These are phyloP conservation scores for Loxodonta africana DNA, from an alignment of 2,113 vertebrate genomes.

Conservation along the genomic window DNA sequence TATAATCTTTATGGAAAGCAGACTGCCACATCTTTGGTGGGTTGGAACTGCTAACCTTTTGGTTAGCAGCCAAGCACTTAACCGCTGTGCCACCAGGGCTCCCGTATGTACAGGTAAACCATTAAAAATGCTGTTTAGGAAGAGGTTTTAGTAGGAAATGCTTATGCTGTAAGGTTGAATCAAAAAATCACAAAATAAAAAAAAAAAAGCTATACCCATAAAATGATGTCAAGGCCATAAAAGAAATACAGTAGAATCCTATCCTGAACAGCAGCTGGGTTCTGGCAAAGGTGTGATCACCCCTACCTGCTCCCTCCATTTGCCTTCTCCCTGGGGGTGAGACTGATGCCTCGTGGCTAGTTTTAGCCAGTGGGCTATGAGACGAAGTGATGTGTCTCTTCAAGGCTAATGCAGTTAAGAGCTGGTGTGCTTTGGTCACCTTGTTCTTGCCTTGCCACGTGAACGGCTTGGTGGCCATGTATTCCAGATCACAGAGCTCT, in stretches of 20 bases:
- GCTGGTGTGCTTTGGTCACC: fast-evolving
- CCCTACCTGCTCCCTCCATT: fast-evolving
- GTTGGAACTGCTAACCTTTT: no score
- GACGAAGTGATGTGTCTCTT: fast-evolving
- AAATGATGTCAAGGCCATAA: fast-evolving
- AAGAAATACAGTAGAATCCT: background rate
- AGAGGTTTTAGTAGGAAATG: background rate
- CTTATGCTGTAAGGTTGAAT: background rate
- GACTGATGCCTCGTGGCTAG: fast-evolving
- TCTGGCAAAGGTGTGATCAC: fast-evolving
- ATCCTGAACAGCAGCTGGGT: background rate
- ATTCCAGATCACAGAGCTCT: fast-evolving
- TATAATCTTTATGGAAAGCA: no score
- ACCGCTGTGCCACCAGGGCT: no score
- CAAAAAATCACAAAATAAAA: background rate
- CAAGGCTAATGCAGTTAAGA: fast-evolving
- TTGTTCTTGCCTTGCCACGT: fast-evolving
- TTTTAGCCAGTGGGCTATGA: fast-evolving
- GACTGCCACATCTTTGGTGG: no score
- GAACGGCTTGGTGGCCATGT: fast-evolving
- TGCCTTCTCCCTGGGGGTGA: background rate
- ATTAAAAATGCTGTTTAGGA: background rate
- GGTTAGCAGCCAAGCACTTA: no score
- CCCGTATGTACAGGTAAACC: background rate
- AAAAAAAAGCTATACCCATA: background rate